Base-by-base conservation (phyloP, 1,140 invertebrate species). In the Trichomalopsis sarcophagae region DNA sequence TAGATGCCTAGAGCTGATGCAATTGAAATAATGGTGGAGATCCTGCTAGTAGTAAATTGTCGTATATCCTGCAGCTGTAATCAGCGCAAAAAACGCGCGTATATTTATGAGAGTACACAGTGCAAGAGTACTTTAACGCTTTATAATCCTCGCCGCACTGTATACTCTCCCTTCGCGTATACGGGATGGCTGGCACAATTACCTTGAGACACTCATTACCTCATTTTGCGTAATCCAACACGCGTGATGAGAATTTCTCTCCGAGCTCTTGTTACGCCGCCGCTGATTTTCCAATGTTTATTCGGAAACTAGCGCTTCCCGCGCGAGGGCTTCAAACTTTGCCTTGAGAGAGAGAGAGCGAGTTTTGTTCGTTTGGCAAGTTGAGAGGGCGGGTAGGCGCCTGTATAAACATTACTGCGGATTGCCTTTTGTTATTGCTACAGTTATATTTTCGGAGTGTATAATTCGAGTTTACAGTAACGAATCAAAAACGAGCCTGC, bases 161-260 rank as follows among this genome's bases (percentile, higher is more conserved):
- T 81, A 11, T 36, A n/a, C 30, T 36, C 33, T 79, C 23, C 27
- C 13, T 9, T 0, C 13, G 33, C 14, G 21, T 27, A 27, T 27
- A 27, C 27, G 7, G 40, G 40, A 44, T 11, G 47, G 2, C 27
- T 77, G 10, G 36, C 40, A 76, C 21, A 68, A 76, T 77, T 77
- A 84, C 6, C 55, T 50, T 23, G 75, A 69, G 82, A 69, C 55
- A 17, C 30, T 30, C 62, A 69, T 84, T 84, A 78, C 36, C 66
- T 62, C 36, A 44, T 74, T 69, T 40, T 36, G 68, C n/a, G 66
- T 44, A 84, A 84, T 73, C 47, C 30, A 30, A 79, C 87, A 84
- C 23, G 47, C 27, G 82, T 88, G 88, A 89, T 87, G 87, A 89
- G 87, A 89, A 89, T 90, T 89, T 89, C 86, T 84, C 84, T 30